These are phyloP conservation scores for Cetonia aurata DNA, from an alignment of 2,888 invertebrate species.

Conservation along the genomic window DNA sequence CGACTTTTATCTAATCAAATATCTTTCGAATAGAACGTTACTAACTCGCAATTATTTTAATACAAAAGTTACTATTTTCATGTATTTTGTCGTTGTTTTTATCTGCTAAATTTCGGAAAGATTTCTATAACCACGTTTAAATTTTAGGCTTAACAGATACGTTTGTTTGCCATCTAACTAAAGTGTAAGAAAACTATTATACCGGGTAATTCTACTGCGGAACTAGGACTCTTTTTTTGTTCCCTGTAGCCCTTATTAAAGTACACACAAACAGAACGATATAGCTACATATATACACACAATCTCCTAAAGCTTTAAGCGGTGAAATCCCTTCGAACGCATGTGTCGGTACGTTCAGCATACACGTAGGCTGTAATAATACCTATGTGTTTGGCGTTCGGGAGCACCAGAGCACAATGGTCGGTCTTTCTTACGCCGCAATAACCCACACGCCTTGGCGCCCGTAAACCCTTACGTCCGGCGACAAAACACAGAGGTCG, in stretches of 20 bases:
- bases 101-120: too few relatives aligned
- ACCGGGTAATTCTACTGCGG: constrained; percentile 7
- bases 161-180: constrained; percentile 19
- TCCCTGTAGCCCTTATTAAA: constrained; percentile 21
- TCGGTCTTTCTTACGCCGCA: constrained; percentile 56
- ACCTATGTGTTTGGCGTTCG: neutral
- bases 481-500: constrained; percentile 61
- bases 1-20: too few relatives aligned
- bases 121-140: too few relatives aligned
- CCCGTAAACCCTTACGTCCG: constrained; percentile 55
- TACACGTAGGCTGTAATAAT: too few relatives aligned
- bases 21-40: too few relatives aligned
- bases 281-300: constrained; percentile 1
- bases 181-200: constrained; percentile 36
- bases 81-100: too few relatives aligned
- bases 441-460: constrained; percentile 59
- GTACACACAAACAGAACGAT: constrained; percentile 28
- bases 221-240: constrained; percentile 25
- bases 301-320: constrained; percentile 39
- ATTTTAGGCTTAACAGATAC: neutral
- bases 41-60: too few relatives aligned
- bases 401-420: constrained; percentile 37
- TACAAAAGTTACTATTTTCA: too few relatives aligned
- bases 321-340: constrained; percentile 24
- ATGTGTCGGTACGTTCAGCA: neutral